Evolutionary conservation across 2,888 invertebrate genomes (phyloP), one percentile per base, ranked within the genome.

Genomic region (Orchesella flavescens): DNA sequence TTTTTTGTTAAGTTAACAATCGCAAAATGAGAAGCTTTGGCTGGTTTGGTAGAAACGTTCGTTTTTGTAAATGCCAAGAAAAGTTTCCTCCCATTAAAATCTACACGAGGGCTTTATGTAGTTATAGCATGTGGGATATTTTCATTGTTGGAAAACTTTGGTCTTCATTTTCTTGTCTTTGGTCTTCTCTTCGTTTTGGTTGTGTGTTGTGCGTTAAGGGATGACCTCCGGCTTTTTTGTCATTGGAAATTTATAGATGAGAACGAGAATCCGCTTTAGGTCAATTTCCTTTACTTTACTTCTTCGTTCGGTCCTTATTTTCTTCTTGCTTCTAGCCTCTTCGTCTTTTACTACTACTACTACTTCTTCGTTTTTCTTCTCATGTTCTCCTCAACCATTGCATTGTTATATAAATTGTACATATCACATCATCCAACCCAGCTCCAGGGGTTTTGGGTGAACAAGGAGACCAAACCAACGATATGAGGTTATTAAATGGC

Each of bases 231-330:
- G 87, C 82, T 73, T 85, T 81, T 87, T 87, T 87, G 87, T 87
- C 87, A 87, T 87, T 87, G 86, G 86, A 87, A 87, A 87, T 87
- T 87, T 87, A 87, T 87, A 87, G 86, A 87, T 86, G 87, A 85
- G 86, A 84, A 87, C 74, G 85, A 86, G 85, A 84, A 85, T 17
- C 12, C 49, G 86, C 87, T 87, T 21, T 76, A 71, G 87, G 87
- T 82, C 76, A 85, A 84, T 84, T 85, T 65, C 68, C 74, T 75
- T 73, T 77, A 55, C 44, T 44, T 57, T 63, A 21, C 21, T 46
- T 44, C 21, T 61, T 53, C 74, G n/a, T 21, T 46, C 61, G 9
- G 34, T 23, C 43, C 61, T 61, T 61, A 61, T 61, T 15, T 19
- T 59, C 65, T 43, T 23, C 44, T 66, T 43, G 19, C 34, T 69